Conservation (phyloP, 2,113 vertebrate genomes). For the Rattus rattus region DNA sequence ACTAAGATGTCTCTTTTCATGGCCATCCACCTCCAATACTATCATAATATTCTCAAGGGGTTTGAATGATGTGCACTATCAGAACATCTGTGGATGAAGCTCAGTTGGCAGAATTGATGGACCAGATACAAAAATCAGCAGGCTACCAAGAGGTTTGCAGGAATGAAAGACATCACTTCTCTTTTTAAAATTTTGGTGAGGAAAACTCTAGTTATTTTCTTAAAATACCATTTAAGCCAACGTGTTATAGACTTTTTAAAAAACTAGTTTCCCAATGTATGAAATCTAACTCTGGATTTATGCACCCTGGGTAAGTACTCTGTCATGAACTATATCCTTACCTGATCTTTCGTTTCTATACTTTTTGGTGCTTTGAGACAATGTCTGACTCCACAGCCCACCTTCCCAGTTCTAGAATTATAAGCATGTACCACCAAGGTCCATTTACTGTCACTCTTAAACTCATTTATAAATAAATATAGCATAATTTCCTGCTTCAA, state of each 20-base stretch:
- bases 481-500: slow-evolving; percentile 9
- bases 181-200: slow-evolving; percentile 31
- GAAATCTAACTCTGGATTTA: neutral
- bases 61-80: neutral
- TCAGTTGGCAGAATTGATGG: neutral
- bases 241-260: neutral
- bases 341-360: neutral
- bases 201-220: slow-evolving; percentile 4
- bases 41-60: neutral
- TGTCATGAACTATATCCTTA: neutral
- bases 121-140: neutral
- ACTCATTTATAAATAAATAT: neutral
- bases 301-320: neutral
- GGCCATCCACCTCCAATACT: neutral
- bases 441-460: neutral
- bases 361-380: neutral
- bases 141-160: neutral
- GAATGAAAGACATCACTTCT: neutral
- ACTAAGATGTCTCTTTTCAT: neutral
- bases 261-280: neutral
- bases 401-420: neutral
- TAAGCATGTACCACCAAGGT: neutral
- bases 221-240: neutral
- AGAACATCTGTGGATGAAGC: neutral
- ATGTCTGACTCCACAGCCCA: neutral